Conservation (phyloP, 2,113 vertebrate genomes). For the Setophaga coronata region DNA sequence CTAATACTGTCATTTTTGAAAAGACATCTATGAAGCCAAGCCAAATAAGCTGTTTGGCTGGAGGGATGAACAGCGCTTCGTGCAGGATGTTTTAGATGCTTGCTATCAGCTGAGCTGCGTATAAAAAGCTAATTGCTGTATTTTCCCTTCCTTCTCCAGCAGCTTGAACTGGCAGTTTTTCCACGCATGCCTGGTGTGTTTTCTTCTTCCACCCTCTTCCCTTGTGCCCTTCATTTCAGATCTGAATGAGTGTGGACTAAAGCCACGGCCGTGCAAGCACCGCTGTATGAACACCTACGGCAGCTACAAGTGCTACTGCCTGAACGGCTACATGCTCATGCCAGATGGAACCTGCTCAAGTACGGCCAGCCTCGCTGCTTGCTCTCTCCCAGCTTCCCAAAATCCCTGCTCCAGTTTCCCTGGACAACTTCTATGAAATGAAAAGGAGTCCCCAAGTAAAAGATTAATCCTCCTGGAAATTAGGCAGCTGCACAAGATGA, state of each 20-base stretch:
- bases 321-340: slow-evolving; percentile 93
- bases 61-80: accelerated
- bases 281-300: slow-evolving; percentile 96
- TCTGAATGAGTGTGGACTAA: slow-evolving; percentile 94
- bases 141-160: background rate
- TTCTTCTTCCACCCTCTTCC: background rate
- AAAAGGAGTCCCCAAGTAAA: background rate
- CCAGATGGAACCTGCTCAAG: slow-evolving; percentile 93
- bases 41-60: background rate
- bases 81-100: background rate
- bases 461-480: background rate
- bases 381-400: background rate
- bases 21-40: background rate
- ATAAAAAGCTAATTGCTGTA: background rate
- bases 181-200: background rate
- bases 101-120: background rate
- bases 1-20: background rate
- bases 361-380: slow-evolving; percentile 71
- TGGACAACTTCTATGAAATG: background rate
- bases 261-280: slow-evolving; percentile 94
- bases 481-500: background rate
- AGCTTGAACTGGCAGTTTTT: background rate
- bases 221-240: slow-evolving; percentile 75
- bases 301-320: slow-evolving; percentile 98
- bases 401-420: background rate